Conservation (phyloP, 30 jellyfish, hydroid and myxozoan genomes). For the Cassiopea xamachana region DNA sequence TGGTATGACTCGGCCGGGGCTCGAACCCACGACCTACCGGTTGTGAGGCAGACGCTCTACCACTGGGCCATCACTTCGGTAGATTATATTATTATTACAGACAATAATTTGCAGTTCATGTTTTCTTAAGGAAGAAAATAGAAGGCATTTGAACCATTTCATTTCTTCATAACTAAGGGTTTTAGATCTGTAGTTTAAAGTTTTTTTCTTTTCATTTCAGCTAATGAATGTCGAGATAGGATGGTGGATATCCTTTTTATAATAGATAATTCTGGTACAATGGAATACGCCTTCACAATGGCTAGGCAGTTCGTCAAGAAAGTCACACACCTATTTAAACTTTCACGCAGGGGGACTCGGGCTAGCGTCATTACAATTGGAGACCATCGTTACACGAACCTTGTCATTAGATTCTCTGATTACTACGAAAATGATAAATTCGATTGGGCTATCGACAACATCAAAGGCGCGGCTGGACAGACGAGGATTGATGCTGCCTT, state of each 20-base stretch:
- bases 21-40: no score
- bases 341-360: constrained; percentile 35
- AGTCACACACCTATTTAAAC: constrained; percentile 3
- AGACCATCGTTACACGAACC: constrained; percentile 30
- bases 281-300: constrained; percentile 34
- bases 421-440: constrained; percentile 15
- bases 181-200: background rate
- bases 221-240: constrained; percentile 4
- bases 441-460: constrained; percentile 29
- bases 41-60: no score
- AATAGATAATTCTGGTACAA: constrained; percentile 63
- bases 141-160: no score
- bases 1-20: no score
- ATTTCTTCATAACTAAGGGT: no score
- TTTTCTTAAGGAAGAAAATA: no score
- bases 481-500: constrained; percentile 63
- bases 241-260: constrained; percentile 35
- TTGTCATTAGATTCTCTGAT: constrained; percentile 45
- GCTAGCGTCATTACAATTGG: constrained; percentile 54
- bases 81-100: no score
- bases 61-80: no score
- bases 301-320: constrained; percentile 40
- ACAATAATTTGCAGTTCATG: no score
- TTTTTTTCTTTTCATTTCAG: background rate
- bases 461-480: constrained; percentile 10